Evolutionary conservation across 2,888 invertebrate species (phyloP), one percentile per base, ranked within the genome.

Genomic region (Parasteatoda lunata): DNA sequence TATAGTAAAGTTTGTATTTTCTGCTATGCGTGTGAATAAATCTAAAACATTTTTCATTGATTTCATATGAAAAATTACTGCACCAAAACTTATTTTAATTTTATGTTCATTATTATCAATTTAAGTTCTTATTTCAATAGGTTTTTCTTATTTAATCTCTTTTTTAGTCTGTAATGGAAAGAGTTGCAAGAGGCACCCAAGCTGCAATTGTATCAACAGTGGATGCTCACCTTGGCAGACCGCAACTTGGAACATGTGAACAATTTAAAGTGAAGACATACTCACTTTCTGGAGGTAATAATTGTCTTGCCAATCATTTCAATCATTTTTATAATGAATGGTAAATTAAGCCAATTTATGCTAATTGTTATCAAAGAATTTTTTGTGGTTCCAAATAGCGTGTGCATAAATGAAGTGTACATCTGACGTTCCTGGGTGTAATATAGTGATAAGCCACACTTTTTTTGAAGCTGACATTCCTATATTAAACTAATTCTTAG

Each of bases 121-220:
- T 0, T 59, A 59, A 13, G 30, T 9, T 68, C 5, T 9, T 15
- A 15, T 5, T 68, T 5, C 4, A 9, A 15, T 68, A 30, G 8
- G 30, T 8, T 68, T 15, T 30, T 68, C 4, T 30, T 49, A n/a
- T 5, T 72, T 4, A 49, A 48, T 54, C 72, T 51, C 76, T 13
- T 68, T 13, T 49, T 30, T 90, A 92, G 92, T 94, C 94, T 65
- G 95, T 97, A 4, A 94, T 99, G 92, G 95, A 96, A 90, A 93
- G 97, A 86, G 91, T 97, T 90, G 93, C 97, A 0, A 93, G 96
- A 59, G 95, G 96, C 89, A 94, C 96, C 0, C 94, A 95, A 90
- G 98, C 97, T 1, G 96, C 96, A 90, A 94, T 97, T 69, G 95
- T 98, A 5, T 94, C 95, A 11, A 96, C 97, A 4, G 95, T 98